These are phyloP conservation scores for Cherax destructor DNA, from an alignment of 1,140 invertebrate species.

Conservation along the genomic window DNA sequence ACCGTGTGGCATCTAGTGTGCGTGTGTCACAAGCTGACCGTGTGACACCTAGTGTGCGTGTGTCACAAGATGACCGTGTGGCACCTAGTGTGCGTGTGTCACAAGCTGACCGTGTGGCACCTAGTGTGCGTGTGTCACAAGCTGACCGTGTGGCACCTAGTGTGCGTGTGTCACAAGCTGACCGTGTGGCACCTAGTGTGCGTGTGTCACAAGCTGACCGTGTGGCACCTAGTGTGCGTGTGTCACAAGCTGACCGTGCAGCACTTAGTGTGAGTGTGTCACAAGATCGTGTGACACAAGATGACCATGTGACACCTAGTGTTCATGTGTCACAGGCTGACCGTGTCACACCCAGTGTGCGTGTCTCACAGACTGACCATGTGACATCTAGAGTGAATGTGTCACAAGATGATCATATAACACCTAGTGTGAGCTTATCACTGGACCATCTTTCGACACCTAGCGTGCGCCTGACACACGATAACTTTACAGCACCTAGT, in stretches of 20 bases:
- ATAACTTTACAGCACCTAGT: background rate
- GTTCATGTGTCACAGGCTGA: background rate
- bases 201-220: background rate
- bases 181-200: background rate
- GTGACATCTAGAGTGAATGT: background rate
- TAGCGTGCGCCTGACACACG: background rate
- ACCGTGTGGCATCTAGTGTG: background rate
- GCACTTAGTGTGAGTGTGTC: background rate
- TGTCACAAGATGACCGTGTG: background rate
- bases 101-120: too few relatives aligned
- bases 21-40: background rate
- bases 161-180: background rate
- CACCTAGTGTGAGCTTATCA: background rate
- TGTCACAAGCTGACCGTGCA: constrained; percentile 1
- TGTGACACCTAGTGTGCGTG: background rate
- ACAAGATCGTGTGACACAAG: background rate
- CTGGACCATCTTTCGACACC: background rate
- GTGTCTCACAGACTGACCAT: background rate
- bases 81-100: too few relatives aligned
- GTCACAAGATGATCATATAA: background rate
- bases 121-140: background rate
- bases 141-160: background rate
- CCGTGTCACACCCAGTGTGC: background rate
- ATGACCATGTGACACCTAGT: background rate
- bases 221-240: background rate